A percentile compares a stretch with the other conserved stretches of the same genome.
These are phyloP conservation scores for Ormyrus thymus DNA, from an alignment of 2,888 invertebrate genomes.

Conservation along the genomic window DNA sequence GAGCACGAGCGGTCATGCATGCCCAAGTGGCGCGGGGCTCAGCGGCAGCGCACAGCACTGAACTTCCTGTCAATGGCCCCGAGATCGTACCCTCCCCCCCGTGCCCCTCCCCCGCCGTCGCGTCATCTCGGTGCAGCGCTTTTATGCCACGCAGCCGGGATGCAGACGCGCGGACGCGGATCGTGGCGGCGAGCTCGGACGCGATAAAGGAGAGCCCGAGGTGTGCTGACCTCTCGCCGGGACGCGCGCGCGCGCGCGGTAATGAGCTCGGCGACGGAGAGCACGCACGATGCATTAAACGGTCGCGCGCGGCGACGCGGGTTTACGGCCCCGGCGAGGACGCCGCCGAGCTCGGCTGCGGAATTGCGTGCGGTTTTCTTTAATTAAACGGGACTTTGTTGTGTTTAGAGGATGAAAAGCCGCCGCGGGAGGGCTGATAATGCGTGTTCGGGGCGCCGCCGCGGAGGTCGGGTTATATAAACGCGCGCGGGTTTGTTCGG, in stretches of 20 bases:
- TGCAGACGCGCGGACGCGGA: not conserved
- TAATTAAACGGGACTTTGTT: too few species aligned
- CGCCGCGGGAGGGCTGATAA: too few species aligned
- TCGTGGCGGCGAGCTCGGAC: not conserved
- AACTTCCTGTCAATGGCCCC: conserved; percentile 50
- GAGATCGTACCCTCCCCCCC: conserved; percentile 1
- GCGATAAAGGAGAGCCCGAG: not conserved
- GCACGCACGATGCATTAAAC: too few species aligned
- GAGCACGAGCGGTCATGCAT: not conserved
- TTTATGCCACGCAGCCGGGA: conserved; percentile 1
- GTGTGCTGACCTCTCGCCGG: conserved; percentile 36
- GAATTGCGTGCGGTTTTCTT: too few species aligned
- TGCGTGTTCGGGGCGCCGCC: too few species aligned
- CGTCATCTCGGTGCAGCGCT: not conserved
- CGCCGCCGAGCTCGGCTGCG: not conserved
- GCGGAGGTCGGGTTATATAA: too few species aligned
- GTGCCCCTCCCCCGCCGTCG: too few species aligned
- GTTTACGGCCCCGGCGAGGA: conserved; percentile 31
- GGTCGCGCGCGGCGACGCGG: not conserved
- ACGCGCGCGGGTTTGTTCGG: too few species aligned
- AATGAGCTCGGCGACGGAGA: conserved; percentile 24
- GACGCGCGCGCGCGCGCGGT: conserved; percentile 16
- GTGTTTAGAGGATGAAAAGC: too few species aligned
- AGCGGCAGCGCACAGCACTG: conserved; percentile 1
- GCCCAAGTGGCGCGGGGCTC: not conserved